These are phyloP conservation scores for Dyspetes luteomarginatus DNA, from an alignment of 2,888 invertebrate genomes.

Conservation along the genomic window DNA sequence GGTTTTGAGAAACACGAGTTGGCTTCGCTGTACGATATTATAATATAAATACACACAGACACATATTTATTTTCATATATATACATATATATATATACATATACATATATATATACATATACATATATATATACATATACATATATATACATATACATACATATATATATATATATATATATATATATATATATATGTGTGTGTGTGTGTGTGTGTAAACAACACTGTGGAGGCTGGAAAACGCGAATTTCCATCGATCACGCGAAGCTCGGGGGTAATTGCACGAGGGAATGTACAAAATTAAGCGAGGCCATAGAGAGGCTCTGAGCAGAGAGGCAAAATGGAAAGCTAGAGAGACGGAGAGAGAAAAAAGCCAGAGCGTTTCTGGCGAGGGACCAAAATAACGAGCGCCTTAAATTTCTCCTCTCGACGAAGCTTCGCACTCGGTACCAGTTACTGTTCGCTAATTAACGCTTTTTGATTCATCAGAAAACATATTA, in stretches of 20 bases:
- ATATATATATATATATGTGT: too few relatives aligned
- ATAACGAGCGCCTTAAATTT: slow-evolving; percentile 59
- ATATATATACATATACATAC: too few relatives aligned
- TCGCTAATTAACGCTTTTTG: slow-evolving; percentile 54
- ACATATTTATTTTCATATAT: too few relatives aligned
- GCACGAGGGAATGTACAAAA: slow-evolving; percentile 43
- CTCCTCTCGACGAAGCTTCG: slow-evolving; percentile 14
- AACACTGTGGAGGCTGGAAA: not conserved
- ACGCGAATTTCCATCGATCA: slow-evolving; percentile 51
- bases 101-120: too few relatives aligned
- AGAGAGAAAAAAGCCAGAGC: slow-evolving; percentile 11
- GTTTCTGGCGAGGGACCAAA: slow-evolving; percentile 11
- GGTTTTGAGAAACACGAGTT: not conserved
- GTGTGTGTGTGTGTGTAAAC: not conserved
- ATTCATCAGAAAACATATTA: slow-evolving; percentile 37
- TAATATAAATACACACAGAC: too few relatives aligned
- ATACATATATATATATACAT: too few relatives aligned
- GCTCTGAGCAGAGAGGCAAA: slow-evolving; percentile 13
- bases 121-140: too few relatives aligned
- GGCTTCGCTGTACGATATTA: not conserved
- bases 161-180: too few relatives aligned
- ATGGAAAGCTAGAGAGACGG: not conserved
- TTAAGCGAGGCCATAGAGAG: slow-evolving; percentile 30
- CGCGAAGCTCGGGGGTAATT: slow-evolving; percentile 39
- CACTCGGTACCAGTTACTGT: slow-evolving; percentile 5